A percentile compares a stretch with the other conserved stretches of the same genome.
These are phyloP conservation scores for Philypnodon macrostomus DNA, from an alignment of 2,797 vertebrate genomes.

Conservation along the genomic window DNA sequence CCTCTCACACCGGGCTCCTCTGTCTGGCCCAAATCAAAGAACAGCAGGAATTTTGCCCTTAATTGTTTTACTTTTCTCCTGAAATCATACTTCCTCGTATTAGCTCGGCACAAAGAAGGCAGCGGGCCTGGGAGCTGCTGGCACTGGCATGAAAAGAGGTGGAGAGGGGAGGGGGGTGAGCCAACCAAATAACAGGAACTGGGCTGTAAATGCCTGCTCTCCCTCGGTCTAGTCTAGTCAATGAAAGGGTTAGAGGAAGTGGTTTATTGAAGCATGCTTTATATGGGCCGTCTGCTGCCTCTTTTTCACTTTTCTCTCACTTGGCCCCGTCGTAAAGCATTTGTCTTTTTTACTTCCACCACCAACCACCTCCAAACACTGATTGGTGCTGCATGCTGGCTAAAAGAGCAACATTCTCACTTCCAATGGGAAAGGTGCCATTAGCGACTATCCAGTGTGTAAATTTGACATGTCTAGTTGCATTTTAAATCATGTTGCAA, in stretches of 20 bases:
- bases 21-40: conserved; percentile 71
- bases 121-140: conserved; percentile 81
- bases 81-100: conserved; percentile 87
- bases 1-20: background rate
- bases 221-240: conserved; percentile 80
- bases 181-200: conserved; percentile 88
- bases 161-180: conserved; percentile 64
- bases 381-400: conserved; percentile 15
- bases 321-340: conserved; percentile 60
- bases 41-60: conserved; percentile 78
- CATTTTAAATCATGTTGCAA: too few species aligned
- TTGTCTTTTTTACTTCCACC: conserved; percentile 39
- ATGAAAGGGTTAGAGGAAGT: conserved; percentile 82
- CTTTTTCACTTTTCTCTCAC: conserved; percentile 63
- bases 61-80: conserved; percentile 89
- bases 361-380: conserved; percentile 28
- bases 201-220: conserved; percentile 86
- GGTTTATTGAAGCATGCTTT: conserved; percentile 83
- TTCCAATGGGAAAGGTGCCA: conserved; percentile 11
- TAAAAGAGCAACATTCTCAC: background rate
- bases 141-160: conserved; percentile 82
- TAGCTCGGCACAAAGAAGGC: conserved; percentile 81
- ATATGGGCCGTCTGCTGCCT: conserved; percentile 74
- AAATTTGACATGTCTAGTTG: too few species aligned
- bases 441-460: background rate